These are phyloP conservation scores for Melanotaenia nigrans DNA, from an alignment of 2,797 vertebrate genomes.

Conservation along the genomic window DNA sequence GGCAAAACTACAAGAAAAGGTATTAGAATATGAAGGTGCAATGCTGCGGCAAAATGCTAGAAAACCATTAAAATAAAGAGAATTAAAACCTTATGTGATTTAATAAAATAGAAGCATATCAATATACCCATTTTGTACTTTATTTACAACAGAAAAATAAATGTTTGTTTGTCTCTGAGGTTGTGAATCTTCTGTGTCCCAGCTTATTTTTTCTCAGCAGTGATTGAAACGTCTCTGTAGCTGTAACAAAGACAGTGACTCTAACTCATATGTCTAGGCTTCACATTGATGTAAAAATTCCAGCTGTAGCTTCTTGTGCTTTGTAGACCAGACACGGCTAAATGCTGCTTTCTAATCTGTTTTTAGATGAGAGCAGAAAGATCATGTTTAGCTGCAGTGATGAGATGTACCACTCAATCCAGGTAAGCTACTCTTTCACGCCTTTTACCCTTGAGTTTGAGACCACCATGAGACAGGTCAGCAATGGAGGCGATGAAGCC, in stretches of 20 bases:
- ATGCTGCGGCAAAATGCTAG: not conserved
- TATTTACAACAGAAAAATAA: too few relatives aligned
- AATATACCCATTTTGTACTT: not conserved
- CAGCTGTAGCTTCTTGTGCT: not conserved
- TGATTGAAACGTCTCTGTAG: slow-evolving; percentile 39
- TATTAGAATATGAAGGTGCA: slow-evolving; percentile 1
- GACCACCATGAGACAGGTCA: not conserved
- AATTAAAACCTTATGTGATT: not conserved
- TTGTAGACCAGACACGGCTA: not conserved
- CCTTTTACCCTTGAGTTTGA: not conserved
- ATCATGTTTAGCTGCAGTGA: not conserved
- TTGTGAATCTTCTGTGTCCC: slow-evolving; percentile 15
- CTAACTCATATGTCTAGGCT: not conserved
- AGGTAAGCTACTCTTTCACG: slow-evolving; percentile 1
- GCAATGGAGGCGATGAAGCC: not conserved
- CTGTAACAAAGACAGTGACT: slow-evolving; percentile 16
- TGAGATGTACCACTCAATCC: not conserved
- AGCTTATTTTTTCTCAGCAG: slow-evolving; percentile 12
- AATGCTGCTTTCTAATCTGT: not conserved
- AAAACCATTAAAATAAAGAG: not conserved
- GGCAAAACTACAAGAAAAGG: slow-evolving; percentile 7
- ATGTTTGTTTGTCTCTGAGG: slow-evolving; percentile 9
- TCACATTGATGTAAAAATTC: not conserved
- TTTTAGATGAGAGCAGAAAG: not conserved
- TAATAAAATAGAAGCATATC: not conserved